Conservation (phyloP, 1,140 invertebrate species). For the Psix sp. region DNA sequence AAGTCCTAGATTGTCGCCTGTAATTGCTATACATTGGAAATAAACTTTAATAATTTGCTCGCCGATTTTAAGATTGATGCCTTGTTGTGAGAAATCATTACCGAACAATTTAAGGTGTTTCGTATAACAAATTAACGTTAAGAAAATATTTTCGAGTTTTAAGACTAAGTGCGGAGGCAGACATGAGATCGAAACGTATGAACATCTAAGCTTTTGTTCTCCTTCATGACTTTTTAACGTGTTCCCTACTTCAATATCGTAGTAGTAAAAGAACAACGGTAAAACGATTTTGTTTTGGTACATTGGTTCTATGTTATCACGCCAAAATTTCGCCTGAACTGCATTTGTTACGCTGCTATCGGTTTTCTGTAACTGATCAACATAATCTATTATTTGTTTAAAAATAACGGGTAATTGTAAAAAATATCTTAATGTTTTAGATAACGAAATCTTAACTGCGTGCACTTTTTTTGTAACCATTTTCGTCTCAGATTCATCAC, state of each 20-base stretch:
- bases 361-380: constrained; percentile 11
- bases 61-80: constrained; percentile 22
- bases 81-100: constrained; percentile 22
- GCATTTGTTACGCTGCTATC: constrained; percentile 17
- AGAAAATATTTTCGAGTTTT: constrained; percentile 22
- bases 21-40: constrained; percentile 25
- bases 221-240: constrained; percentile 25
- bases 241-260: constrained; percentile 16
- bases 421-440: constrained; percentile 18
- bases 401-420: constrained; percentile 26
- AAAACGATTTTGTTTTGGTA: constrained; percentile 7
- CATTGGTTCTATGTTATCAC: constrained; percentile 6
- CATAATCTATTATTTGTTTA: constrained; percentile 21
- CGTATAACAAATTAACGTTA: constrained; percentile 14
- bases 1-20: constrained; percentile 34
- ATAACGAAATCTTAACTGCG: constrained; percentile 31
- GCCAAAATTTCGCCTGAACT: constrained; percentile 38
- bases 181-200: constrained; percentile 15
- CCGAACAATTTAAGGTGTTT: constrained; percentile 24
- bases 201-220: constrained; percentile 9
- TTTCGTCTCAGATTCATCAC: constrained; percentile 4
- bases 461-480: constrained; percentile 20
- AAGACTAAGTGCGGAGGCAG: constrained; percentile 15
- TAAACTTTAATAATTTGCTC: constrained; percentile 3
- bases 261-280: constrained; percentile 27